phyloP scores from a whole-genome alignment of 1,140 invertebrate genomes.

The Spodoptera frugiperda region DNA sequence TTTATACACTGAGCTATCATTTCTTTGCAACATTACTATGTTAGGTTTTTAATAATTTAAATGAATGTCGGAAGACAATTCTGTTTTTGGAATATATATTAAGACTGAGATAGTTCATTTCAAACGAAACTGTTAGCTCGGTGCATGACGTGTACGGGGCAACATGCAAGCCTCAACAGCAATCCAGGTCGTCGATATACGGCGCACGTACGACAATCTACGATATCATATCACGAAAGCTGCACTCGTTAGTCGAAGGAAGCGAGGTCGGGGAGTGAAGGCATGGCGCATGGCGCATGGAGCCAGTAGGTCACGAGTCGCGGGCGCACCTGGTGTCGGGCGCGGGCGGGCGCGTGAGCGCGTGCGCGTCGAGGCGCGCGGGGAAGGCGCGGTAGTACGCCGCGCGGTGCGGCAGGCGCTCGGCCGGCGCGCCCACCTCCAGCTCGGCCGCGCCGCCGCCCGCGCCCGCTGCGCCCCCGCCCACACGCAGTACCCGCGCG shows the following conservation, averaged over 20 bases:
- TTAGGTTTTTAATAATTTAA: not conserved
- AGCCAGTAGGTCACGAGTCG: slow-evolving; percentile 7
- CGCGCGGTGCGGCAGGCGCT: slow-evolving; percentile 90
- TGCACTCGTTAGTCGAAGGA: slow-evolving; percentile 39
- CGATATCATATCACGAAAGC: slow-evolving; percentile 32
- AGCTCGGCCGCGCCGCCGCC: slow-evolving; percentile 88
- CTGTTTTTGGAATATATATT: no score
- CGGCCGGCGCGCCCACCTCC: slow-evolving; percentile 91
- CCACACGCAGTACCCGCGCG: slow-evolving; percentile 77
- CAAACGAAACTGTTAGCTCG: slow-evolving; percentile 27
- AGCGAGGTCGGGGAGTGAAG: slow-evolving; percentile 18
- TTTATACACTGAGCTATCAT: slow-evolving; percentile 21
- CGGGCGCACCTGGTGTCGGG: slow-evolving; percentile 80
- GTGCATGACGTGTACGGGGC: slow-evolving; percentile 16
- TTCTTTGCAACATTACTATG: not conserved
- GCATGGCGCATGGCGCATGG: not conserved
- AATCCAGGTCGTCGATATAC: slow-evolving; percentile 6
- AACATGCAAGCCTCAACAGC: slow-evolving; percentile 42
- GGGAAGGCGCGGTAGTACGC: slow-evolving; percentile 93
- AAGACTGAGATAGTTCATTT: no score
- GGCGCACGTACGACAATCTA: slow-evolving; percentile 33
- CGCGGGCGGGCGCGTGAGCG: slow-evolving; percentile 92
- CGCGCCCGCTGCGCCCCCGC: slow-evolving; percentile 58
- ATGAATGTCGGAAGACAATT: not conserved
- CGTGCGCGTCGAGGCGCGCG: slow-evolving; percentile 91